These are phyloP conservation scores for Blastobasis adustella DNA, from an alignment of 2,888 invertebrate species.

Conservation along the genomic window DNA sequence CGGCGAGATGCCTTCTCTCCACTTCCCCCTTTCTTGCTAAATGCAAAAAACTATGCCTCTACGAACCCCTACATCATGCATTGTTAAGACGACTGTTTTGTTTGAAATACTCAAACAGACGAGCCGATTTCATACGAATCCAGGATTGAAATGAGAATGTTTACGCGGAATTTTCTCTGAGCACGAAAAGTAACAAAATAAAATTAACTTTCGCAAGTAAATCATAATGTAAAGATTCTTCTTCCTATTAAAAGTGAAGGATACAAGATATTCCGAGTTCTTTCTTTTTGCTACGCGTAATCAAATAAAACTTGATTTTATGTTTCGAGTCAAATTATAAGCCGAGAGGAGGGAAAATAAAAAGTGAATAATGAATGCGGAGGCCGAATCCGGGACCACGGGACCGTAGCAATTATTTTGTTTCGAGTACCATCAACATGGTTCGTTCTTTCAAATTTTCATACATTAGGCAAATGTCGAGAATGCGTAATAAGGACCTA, in stretches of 20 bases:
- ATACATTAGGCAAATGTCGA: slow-evolving; percentile 73
- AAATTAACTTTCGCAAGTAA: slow-evolving; percentile 39
- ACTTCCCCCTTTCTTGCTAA: slow-evolving; percentile 59
- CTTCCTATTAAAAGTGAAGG: slow-evolving; percentile 56
- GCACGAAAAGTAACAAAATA: slow-evolving; percentile 18
- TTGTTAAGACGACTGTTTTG: slow-evolving; percentile 62
- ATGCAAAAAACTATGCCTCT: slow-evolving; percentile 59
- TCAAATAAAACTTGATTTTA: slow-evolving; percentile 74
- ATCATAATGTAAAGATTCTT: slow-evolving; percentile 44
- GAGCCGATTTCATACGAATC: not conserved
- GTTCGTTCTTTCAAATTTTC: slow-evolving; percentile 73
- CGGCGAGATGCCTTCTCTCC: slow-evolving; percentile 49
- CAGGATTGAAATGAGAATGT: not conserved
- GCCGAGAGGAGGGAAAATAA: slow-evolving; percentile 68
- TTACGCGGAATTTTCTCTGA: not conserved
- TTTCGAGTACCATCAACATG: slow-evolving; percentile 73
- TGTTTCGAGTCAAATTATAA: slow-evolving; percentile 74
- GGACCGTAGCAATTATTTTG: slow-evolving; percentile 73
- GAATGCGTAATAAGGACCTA: slow-evolving; percentile 69
- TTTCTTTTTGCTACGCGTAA: slow-evolving; percentile 60
- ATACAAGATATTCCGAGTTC: slow-evolving; percentile 54
- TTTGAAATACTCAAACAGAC: slow-evolving; percentile 36
- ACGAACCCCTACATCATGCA: slow-evolving; percentile 29
- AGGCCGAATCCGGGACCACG: slow-evolving; percentile 66
- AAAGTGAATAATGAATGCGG: slow-evolving; percentile 74